A percentile compares a stretch with the other conserved stretches of the same genome.
These are phyloP conservation scores for Eustalomyia histrio DNA, from an alignment of 2,888 invertebrate species.

Conservation along the genomic window DNA sequence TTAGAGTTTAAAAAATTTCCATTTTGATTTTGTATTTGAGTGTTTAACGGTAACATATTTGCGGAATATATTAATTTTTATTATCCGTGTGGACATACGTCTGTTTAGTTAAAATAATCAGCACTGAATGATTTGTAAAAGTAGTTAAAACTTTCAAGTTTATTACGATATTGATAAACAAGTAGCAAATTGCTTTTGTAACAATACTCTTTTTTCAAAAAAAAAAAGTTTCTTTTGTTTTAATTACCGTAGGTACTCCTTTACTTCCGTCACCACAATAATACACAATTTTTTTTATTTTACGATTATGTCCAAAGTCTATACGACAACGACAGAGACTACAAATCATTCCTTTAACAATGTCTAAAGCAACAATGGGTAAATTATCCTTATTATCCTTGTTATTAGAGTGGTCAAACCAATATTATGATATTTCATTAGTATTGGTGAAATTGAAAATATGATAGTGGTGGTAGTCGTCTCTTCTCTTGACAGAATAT, in stretches of 20 bases:
- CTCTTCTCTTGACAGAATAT: slow-evolving; percentile 12
- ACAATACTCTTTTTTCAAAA: slow-evolving; percentile 24
- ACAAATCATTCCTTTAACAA: slow-evolving; percentile 37
- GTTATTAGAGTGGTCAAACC: slow-evolving; percentile 58
- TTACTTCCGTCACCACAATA: slow-evolving; percentile 46
- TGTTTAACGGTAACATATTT: slow-evolving; percentile 58
- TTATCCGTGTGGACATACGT: slow-evolving; percentile 34
- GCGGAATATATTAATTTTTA: slow-evolving; percentile 1
- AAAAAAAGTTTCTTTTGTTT: slow-evolving; percentile 38
- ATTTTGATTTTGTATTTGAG: slow-evolving; percentile 39
- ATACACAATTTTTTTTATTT: slow-evolving; percentile 16
- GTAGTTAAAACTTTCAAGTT: slow-evolving; percentile 23
- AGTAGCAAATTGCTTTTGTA: slow-evolving; percentile 29
- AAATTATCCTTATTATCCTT: slow-evolving; percentile 64
- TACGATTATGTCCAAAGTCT: slow-evolving; percentile 36
- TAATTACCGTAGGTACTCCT: slow-evolving; percentile 34
- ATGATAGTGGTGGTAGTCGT: neutral
- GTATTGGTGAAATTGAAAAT: slow-evolving; percentile 32
- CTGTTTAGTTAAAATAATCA: slow-evolving; percentile 30
- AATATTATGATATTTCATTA: slow-evolving; percentile 35
- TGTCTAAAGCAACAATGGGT: slow-evolving; percentile 57
- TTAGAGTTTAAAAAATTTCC: slow-evolving; percentile 25
- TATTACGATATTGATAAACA: slow-evolving; percentile 42
- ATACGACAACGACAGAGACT: slow-evolving; percentile 36
- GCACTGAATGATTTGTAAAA: slow-evolving; percentile 48